Percentiles rank a stretch among this genome's conserved stretches.
phyloP scores from a whole-genome alignment of 1,140 invertebrate genomes.

The Eupristina koningsbergeri region DNA sequence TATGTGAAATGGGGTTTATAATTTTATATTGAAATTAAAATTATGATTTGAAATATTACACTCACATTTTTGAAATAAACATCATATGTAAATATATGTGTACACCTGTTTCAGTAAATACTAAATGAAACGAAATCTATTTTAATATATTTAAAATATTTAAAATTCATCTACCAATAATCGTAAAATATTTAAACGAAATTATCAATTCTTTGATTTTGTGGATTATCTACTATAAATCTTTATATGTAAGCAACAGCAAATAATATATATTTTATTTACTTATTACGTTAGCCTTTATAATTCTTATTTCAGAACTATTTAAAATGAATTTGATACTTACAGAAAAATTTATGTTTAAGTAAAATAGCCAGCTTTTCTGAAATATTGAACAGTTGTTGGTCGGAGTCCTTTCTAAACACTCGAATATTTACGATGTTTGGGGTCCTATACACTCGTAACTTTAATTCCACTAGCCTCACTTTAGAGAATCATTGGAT shows the following conservation, averaged over 20 bases:
- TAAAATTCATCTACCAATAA: no score
- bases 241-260: background rate
- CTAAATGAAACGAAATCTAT: no score
- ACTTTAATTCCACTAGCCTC: slow-evolving; percentile 41
- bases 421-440: slow-evolving; percentile 45
- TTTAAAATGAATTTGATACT: slow-evolving; percentile 41
- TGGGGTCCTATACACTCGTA: slow-evolving; percentile 14
- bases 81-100: no score
- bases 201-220: background rate
- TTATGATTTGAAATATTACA: no score
- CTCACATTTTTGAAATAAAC: no score
- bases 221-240: background rate
- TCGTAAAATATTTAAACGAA: no score
- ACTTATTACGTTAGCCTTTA: slow-evolving; percentile 8
- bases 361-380: background rate
- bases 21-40: no score
- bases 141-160: no score
- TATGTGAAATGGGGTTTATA: no score
- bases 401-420: slow-evolving; percentile 44
- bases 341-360: slow-evolving; percentile 15
- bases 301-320: background rate
- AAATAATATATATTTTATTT: slow-evolving; percentile 37
- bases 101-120: no score
- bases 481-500: slow-evolving; percentile 34
- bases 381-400: slow-evolving; percentile 22